Evolutionary conservation across 2,113 vertebrate genomes (phyloP).

Genomic region (Chaetodon trifascialis): DNA sequence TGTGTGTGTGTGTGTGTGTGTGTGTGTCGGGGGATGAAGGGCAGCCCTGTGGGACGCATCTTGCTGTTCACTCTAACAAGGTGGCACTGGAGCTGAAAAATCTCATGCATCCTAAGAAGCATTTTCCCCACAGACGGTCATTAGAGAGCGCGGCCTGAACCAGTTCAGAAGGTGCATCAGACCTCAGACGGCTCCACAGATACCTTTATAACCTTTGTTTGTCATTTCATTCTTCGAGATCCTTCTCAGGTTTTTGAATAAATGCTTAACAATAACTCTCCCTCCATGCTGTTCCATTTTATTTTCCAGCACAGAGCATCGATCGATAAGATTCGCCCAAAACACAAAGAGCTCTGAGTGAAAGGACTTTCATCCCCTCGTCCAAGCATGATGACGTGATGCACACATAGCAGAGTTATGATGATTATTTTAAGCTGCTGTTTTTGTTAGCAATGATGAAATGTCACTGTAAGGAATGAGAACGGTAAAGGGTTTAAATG

Average conservation of each 20-base stretch:
- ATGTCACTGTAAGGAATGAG: too few species aligned
- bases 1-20: constrained; percentile 4
- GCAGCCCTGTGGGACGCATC: constrained; percentile 18
- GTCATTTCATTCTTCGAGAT: not conserved
- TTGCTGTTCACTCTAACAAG: constrained; percentile 54
- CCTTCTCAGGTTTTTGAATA: not conserved
- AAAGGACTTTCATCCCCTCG: too few species aligned
- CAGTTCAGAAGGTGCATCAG: not conserved
- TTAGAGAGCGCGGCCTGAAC: constrained; percentile 15
- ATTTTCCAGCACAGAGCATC: not conserved
- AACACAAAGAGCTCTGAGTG: too few species aligned
- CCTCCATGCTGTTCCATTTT: not conserved
- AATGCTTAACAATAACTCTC: not conserved
- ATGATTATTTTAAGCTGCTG: too few species aligned
- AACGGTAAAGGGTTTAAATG: too few species aligned
- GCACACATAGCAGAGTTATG: too few species aligned
- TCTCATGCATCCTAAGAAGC: constrained; percentile 59
- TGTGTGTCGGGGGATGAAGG: constrained; percentile 23
- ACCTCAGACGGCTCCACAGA: not conserved
- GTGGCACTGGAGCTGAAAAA: constrained; percentile 54
- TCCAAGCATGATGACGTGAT: too few species aligned
- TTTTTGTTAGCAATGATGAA: too few species aligned
- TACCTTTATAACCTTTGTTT: not conserved
- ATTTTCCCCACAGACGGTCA: constrained; percentile 21
- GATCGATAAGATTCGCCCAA: too few species aligned